Percentiles rank a stretch among this genome's conserved stretches.
Evolutionary conservation across 2,888 invertebrate species (phyloP).

Genomic region (Thalpophila matura): DNA sequence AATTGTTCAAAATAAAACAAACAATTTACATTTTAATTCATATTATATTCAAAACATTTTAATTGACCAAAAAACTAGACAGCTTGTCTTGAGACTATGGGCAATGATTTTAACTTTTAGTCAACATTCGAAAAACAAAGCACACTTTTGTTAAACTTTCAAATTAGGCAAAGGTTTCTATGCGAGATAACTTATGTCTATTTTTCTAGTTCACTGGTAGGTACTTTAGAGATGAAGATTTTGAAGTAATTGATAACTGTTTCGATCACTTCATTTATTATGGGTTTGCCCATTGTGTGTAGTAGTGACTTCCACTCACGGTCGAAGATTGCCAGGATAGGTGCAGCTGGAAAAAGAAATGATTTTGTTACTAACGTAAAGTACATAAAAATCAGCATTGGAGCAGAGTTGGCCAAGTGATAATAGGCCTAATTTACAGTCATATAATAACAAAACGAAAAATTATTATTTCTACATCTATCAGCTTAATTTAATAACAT

Average conservation of each 20-base stretch:
- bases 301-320: slow-evolving; percentile 64
- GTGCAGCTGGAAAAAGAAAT: slow-evolving; percentile 65
- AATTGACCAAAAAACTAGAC: background rate
- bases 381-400: too few species aligned
- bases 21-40: background rate
- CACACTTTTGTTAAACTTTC: background rate
- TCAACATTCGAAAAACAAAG: background rate
- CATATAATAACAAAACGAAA: too few species aligned
- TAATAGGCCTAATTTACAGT: too few species aligned
- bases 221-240: slow-evolving; percentile 37
- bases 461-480: too few species aligned
- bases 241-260: slow-evolving; percentile 25
- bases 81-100: background rate
- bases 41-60: slow-evolving; percentile 15
- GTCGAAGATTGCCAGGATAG: slow-evolving; percentile 63
- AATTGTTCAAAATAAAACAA: background rate
- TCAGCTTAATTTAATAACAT: too few species aligned
- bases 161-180: background rate
- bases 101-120: too few species aligned
- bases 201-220: slow-evolving; percentile 65
- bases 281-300: slow-evolving; percentile 60
- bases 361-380: slow-evolving; percentile 1
- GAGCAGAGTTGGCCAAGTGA: too few species aligned
- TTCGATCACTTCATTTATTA: slow-evolving; percentile 61
- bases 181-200: background rate